Percentiles rank a stretch among this genome's conserved stretches.
phyloP scores from a whole-genome alignment of 2,113 vertebrate genomes.

The Protobothrops flavoviridis region DNA sequence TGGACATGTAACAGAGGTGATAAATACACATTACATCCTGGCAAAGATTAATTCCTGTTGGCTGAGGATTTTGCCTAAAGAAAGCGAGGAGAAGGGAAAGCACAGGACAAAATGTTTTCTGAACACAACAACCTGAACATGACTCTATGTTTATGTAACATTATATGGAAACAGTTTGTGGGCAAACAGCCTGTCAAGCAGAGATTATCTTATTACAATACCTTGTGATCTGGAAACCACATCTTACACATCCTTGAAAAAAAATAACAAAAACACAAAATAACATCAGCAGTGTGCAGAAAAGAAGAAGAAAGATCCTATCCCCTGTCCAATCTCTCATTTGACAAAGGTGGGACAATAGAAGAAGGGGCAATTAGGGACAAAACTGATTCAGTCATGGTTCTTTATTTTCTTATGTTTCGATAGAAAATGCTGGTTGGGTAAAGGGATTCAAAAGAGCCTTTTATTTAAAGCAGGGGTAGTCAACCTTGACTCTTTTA shows the following conservation, averaged over 20 bases:
- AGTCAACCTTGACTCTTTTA: no score
- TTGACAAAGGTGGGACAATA: background rate
- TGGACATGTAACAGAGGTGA: background rate
- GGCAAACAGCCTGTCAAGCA: background rate
- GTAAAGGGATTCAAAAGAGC: background rate
- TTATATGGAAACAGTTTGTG: background rate
- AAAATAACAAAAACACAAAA: background rate
- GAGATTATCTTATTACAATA: background rate
- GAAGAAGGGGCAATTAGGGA: background rate
- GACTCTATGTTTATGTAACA: background rate
- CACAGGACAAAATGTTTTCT: slow-evolving; percentile 4
- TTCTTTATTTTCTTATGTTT: background rate
- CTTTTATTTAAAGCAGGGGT: background rate
- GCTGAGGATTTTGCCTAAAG: background rate
- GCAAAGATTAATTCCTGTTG: slow-evolving; percentile 1
- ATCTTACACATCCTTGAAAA: background rate
- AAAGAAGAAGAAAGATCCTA: background rate
- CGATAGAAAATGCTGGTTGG: background rate
- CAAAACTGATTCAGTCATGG: no score
- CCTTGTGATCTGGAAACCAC: background rate
- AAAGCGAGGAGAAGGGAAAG: background rate
- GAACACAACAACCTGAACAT: background rate
- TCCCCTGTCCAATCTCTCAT: background rate
- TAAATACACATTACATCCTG: slow-evolving; percentile 39
- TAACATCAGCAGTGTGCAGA: background rate